phyloP scores from a whole-genome alignment of 2,888 invertebrate genomes.

The Tipula unca region DNA sequence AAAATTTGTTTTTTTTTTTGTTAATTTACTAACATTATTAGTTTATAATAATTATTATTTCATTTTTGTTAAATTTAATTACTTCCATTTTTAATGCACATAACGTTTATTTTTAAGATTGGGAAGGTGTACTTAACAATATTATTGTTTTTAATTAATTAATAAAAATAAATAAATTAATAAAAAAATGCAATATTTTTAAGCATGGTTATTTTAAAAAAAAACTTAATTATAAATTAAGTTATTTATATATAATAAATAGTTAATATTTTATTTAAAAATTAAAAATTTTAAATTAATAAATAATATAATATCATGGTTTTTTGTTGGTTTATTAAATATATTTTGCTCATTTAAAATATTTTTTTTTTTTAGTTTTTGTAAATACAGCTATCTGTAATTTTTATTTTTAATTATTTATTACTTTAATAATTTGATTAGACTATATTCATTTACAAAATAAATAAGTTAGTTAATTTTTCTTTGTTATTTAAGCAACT shows the following conservation, averaged over 20 bases:
- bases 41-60: neutral
- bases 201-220: neutral
- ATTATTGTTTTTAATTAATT: neutral
- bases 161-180: neutral
- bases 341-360: neutral
- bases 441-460: neutral
- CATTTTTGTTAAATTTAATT: neutral
- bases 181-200: neutral
- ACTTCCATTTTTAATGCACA: neutral
- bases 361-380: neutral
- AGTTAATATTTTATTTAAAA: neutral
- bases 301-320: neutral
- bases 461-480: neutral
- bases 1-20: neutral
- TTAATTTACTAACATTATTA: neutral
- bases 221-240: neutral
- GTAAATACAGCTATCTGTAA: neutral
- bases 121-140: neutral
- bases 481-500: slow-evolving; percentile 15
- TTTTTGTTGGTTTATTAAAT: neutral
- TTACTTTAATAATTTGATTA: neutral
- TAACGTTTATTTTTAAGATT: neutral
- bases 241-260: neutral
- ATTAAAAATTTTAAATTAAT: neutral
- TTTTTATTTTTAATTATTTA: neutral